Conservation (phyloP, 2,113 vertebrate genomes). For the Etheostoma cragini region DNA sequence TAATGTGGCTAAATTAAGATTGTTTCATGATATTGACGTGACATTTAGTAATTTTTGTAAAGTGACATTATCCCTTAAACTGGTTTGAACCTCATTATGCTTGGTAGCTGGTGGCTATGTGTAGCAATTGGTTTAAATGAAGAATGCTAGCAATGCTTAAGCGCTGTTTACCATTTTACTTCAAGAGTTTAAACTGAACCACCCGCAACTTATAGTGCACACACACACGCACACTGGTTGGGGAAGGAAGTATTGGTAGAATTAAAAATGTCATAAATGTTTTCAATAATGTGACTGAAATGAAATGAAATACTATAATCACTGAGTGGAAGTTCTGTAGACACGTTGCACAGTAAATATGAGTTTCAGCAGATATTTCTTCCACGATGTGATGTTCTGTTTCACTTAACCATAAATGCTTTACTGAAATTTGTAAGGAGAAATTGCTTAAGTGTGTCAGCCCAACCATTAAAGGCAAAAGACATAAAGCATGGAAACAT, state of each 20-base stretch:
- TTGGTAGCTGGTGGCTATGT: constrained; percentile 19
- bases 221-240: not conserved
- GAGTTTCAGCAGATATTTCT: constrained; percentile 10
- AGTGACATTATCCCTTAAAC: not conserved
- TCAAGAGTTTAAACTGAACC: constrained; percentile 13
- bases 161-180: constrained; percentile 41
- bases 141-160: constrained; percentile 57
- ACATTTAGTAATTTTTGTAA: not conserved
- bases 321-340: not conserved
- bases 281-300: constrained; percentile 26
- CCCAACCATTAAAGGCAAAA: constrained; percentile 39
- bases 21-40: not conserved
- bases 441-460: constrained; percentile 85
- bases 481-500: constrained; percentile 59
- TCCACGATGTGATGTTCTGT: constrained; percentile 14
- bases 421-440: constrained; percentile 13
- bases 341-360: constrained; percentile 30
- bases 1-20: not conserved
- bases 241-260: not conserved
- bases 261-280: not conserved
- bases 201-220: not conserved
- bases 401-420: constrained; percentile 18
- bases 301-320: constrained; percentile 4
- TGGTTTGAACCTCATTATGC: not conserved
- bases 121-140: constrained; percentile 49